A percentile compares a stretch with the other conserved stretches of the same genome.
Evolutionary conservation across 2,797 vertebrate species (phyloP).

Genomic region (Lemur catta): DNA sequence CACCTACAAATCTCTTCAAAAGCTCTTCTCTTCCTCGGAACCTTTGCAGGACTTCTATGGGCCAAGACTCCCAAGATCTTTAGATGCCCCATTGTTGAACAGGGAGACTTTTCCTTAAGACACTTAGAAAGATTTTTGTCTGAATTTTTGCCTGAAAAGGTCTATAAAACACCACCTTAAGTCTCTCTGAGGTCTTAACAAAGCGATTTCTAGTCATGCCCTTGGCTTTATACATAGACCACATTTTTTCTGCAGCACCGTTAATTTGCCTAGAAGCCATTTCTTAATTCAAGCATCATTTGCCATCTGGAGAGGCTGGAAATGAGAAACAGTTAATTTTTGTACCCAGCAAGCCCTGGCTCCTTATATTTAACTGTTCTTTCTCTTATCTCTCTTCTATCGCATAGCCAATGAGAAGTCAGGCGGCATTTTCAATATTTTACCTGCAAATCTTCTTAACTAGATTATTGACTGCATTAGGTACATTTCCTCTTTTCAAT

Average conservation of each 20-base stretch:
- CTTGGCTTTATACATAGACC: background rate
- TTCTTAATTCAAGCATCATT: background rate
- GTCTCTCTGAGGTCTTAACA: background rate
- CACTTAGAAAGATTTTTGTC: background rate
- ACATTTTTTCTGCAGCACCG: background rate
- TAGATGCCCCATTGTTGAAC: background rate
- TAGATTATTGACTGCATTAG: background rate
- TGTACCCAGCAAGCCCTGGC: background rate
- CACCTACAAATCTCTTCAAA: background rate
- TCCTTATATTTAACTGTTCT: background rate
- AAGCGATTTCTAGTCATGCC: background rate
- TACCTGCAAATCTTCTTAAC: background rate
- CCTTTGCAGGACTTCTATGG: background rate
- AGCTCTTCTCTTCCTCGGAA: background rate
- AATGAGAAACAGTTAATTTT: constrained; percentile 5
- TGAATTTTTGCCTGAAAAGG: background rate
- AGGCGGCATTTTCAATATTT: background rate
- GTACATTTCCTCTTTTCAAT: background rate
- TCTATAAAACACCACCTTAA: background rate
- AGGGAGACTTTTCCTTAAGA: background rate
- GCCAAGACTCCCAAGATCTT: background rate
- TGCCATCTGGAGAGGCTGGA: constrained; percentile 26
- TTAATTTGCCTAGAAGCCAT: background rate
- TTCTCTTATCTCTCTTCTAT: background rate
- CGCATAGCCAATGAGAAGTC: background rate